phyloP scores from a whole-genome alignment of 2,888 invertebrate species.

The Isotomurus palustris region DNA sequence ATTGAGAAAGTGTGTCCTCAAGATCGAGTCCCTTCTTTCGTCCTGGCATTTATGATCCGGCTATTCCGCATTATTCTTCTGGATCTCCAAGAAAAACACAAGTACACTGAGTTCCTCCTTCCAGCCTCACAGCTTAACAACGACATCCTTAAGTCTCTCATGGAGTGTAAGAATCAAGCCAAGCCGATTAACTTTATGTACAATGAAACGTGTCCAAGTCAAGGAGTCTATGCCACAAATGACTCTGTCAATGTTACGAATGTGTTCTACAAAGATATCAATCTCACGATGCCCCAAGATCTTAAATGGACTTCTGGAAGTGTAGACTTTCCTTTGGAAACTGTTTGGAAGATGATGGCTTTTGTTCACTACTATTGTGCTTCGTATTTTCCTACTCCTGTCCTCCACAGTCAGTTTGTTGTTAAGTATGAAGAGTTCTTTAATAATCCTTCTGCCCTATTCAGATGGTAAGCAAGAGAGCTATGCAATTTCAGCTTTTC shows the following conservation, averaged over 20 bases:
- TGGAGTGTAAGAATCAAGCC: constrained; percentile 5
- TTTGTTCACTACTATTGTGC: constrained; percentile 28
- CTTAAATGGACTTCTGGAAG: neutral
- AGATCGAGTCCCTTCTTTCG: constrained; percentile 8
- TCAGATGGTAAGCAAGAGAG: constrained; percentile 22
- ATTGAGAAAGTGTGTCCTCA: constrained; percentile 15
- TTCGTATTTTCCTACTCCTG: constrained; percentile 7
- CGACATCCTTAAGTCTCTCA: constrained; percentile 10
- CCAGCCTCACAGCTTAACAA: neutral
- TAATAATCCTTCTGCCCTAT: constrained; percentile 18
- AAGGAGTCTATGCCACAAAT: constrained; percentile 1
- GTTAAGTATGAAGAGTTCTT: constrained; percentile 24
- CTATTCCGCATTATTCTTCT: constrained; percentile 21
- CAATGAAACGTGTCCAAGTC: constrained; percentile 18
- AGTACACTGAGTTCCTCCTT: constrained; percentile 11
- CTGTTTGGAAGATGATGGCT: constrained; percentile 26
- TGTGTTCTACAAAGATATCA: neutral
- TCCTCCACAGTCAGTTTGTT: constrained; percentile 20
- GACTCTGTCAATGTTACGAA: neutral
- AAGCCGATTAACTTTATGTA: constrained; percentile 9
- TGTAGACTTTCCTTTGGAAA: constrained; percentile 20
- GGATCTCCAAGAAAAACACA: constrained; percentile 12
- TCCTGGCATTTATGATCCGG: constrained; percentile 11
- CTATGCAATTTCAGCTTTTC: neutral
- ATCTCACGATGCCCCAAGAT: constrained; percentile 5